Percentiles rank a stretch among this genome's conserved stretches.
phyloP scores from a whole-genome alignment of 2,888 invertebrate genomes.

The Leptura quadrifasciata region DNA sequence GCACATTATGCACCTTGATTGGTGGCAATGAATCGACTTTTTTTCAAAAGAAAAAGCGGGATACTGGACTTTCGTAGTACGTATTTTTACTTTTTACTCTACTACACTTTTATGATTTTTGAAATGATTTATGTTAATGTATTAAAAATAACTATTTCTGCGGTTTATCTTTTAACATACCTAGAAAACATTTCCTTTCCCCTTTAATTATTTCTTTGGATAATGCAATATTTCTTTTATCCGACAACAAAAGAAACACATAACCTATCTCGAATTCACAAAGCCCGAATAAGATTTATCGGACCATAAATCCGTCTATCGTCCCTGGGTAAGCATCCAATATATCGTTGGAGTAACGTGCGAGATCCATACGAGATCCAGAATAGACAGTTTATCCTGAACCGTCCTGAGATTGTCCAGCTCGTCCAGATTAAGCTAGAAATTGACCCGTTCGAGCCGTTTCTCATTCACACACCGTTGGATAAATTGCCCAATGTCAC shows the following conservation, averaged over 20 bases:
- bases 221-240: conserved; percentile 52
- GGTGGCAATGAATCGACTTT: no score
- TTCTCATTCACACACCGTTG: conserved; percentile 73
- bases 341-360: conserved; percentile 68
- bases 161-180: background rate
- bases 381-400: conserved; percentile 61
- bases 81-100: no score
- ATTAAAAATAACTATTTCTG: background rate
- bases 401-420: conserved; percentile 70
- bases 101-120: no score
- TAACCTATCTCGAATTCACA: conserved; percentile 56
- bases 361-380: conserved; percentile 57
- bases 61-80: no score
- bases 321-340: conserved; percentile 69
- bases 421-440: conserved; percentile 72
- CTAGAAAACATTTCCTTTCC: conserved; percentile 18
- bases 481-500: conserved; percentile 65
- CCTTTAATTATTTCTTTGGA: conserved; percentile 51
- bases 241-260: conserved; percentile 56
- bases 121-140: no score
- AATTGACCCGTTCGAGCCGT: conserved; percentile 73
- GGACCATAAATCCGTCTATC: conserved; percentile 64
- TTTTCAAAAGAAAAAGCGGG: no score
- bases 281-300: conserved; percentile 62
- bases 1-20: no score